Evolutionary conservation across 2,113 vertebrate genomes (phyloP), one percentile per base, ranked within the genome.

Genomic region (Alaudala cheleensis): DNA sequence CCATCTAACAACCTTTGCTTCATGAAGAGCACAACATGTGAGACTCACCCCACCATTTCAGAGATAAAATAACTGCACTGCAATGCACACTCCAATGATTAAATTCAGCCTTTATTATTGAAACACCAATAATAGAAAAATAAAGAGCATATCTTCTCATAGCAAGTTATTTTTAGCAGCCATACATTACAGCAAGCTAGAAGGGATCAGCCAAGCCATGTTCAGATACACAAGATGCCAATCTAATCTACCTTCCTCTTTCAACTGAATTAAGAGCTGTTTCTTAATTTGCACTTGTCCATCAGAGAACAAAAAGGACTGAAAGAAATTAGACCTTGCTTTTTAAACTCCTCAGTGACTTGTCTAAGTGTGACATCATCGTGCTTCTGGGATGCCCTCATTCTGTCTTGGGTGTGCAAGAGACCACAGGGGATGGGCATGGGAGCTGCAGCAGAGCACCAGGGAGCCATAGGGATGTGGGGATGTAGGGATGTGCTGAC

Each of bases 71-170:
- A 69, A 65, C 22, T 61, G 19, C 45, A 61, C 66, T 88, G 53
- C 51, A 86, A 53, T n/a, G 23, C 56, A 77, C 56, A 29, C 15
- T 78, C 23, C 26, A 79, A 33, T 74, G 67, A 56, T 84, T 76
- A 88, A 92, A 88, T 56, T 86, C 18, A 90, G 24, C 54, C 71
- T 96, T 96, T 96, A 93, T 96, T 96, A 26, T 15, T 70, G 76
- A 86, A 96, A 94, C 33, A 53, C 14, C 56, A 74, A 22, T 24
- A 80, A 51, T 40, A 77, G 87, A 94, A 96, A 96, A 97, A 91
- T 83, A 93, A 93, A 87, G 18, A 74, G 14, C 29, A 8, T 54
- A 44, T 82, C 34, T 67, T 91, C 28, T 94, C 44, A 60, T 17
- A 92, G 65, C 60, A 66, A 90, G 44, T 85, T 71, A 64, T 40